phyloP scores from a whole-genome alignment of 2,888 invertebrate species.

The Epinotia demarniana region DNA sequence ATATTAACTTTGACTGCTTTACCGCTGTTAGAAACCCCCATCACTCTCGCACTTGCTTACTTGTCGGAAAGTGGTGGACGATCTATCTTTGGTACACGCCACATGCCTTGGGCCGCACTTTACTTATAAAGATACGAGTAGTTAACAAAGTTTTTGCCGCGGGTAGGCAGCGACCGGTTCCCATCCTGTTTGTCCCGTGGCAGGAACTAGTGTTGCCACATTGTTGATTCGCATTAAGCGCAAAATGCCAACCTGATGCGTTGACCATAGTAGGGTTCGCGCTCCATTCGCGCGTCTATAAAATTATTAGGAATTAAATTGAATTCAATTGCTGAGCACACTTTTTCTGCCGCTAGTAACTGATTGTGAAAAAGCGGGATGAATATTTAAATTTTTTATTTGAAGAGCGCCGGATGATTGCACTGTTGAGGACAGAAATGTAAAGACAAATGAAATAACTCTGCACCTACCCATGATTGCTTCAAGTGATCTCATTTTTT shows the following conservation, averaged over 20 bases:
- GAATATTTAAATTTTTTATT: background rate
- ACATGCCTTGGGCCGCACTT: background rate
- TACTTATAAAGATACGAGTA: conserved; percentile 35
- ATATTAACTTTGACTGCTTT: background rate
- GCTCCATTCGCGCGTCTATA: background rate
- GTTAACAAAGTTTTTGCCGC: conserved; percentile 65
- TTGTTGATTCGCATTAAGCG: conserved; percentile 58
- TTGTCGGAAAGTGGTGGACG: background rate
- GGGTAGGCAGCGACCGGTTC: conserved; percentile 69
- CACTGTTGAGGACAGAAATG: too few species aligned
- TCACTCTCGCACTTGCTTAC: background rate
- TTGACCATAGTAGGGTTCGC: conserved; percentile 45
- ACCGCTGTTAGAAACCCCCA: background rate
- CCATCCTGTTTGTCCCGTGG: conserved; percentile 72
- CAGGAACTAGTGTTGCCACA: conserved; percentile 64
- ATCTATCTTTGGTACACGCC: background rate
- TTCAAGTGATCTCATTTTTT: too few species aligned
- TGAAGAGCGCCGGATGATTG: background rate
- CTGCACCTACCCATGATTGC: too few species aligned
- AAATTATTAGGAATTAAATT: background rate
- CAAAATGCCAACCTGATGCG: conserved; percentile 57
- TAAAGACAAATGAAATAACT: too few species aligned
- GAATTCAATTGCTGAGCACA: background rate
- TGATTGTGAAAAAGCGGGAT: background rate
- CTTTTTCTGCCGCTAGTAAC: background rate